A percentile compares a stretch with the other conserved stretches of the same genome.
Conservation (phyloP, 2,888 invertebrate genomes). For the Hirtodrosophila trivittata region DNA sequence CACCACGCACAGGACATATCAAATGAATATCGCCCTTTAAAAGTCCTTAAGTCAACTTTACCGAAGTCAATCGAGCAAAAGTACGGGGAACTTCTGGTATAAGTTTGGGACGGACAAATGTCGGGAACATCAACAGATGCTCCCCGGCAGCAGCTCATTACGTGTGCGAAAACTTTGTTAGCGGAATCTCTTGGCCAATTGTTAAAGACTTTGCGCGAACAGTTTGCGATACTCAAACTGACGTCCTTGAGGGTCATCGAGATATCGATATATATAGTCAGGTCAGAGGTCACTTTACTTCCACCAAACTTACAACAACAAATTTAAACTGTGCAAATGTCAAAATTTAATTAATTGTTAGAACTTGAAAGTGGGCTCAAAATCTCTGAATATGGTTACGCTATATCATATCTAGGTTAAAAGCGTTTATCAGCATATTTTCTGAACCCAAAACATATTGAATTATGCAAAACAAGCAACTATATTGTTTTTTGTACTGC, state of each 20-base stretch:
- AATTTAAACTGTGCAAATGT: too few relatives aligned
- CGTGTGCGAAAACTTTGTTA: constrained; percentile 54
- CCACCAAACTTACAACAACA: too few relatives aligned
- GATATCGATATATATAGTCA: constrained; percentile 3
- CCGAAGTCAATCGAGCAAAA: constrained; percentile 54
- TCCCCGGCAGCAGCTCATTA: constrained; percentile 41
- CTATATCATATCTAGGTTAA: too few relatives aligned
- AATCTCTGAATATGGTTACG: too few relatives aligned
- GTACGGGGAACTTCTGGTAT: constrained; percentile 18
- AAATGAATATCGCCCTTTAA: constrained; percentile 43
- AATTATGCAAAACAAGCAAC: background rate
- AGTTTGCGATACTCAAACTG: constrained; percentile 26
- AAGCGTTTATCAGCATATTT: too few relatives aligned
- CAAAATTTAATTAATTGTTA: too few relatives aligned
- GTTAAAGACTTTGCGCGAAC: constrained; percentile 26
- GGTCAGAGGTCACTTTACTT: background rate
- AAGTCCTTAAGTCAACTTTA: constrained; percentile 55
- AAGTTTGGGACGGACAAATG: constrained; percentile 8
- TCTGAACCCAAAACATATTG: too few relatives aligned
- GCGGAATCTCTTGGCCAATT: constrained; percentile 37
- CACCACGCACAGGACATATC: constrained; percentile 9
- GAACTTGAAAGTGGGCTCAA: too few relatives aligned
- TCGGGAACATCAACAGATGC: constrained; percentile 38
- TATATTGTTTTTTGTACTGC: background rate
- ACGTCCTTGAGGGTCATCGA: constrained; percentile 2